A percentile compares a stretch with the other conserved stretches of the same genome.
These are phyloP conservation scores for Drosophila serrata DNA, from an alignment of 1,140 invertebrate genomes.

Conservation along the genomic window DNA sequence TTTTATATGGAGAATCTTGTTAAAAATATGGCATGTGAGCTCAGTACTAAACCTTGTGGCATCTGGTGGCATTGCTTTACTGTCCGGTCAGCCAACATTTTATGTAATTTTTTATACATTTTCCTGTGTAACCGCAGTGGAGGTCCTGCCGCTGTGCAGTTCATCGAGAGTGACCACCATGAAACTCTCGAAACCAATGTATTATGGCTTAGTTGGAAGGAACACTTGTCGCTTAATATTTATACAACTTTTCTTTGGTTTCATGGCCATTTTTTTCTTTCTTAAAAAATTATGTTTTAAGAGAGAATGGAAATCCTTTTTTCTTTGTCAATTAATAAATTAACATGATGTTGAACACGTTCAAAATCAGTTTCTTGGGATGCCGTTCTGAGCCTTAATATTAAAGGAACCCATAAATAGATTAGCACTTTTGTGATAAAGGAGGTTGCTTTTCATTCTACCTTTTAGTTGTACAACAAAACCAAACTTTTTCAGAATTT, in stretches of 20 bases:
- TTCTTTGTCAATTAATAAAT: background rate
- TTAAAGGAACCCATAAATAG: background rate
- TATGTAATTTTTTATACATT: background rate
- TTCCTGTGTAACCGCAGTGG: background rate
- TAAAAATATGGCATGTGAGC: too few relatives aligned
- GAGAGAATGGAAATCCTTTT: background rate
- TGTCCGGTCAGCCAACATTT: background rate
- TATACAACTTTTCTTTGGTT: background rate
- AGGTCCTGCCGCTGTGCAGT: background rate
- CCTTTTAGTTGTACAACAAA: background rate
- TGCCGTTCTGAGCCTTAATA: background rate
- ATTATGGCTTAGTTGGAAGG: background rate
- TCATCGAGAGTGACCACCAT: background rate
- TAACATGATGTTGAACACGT: background rate
- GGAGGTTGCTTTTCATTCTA: background rate
- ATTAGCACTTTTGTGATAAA: background rate
- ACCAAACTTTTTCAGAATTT: too few relatives aligned
- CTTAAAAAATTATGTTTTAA: background rate
- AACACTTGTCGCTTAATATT: background rate
- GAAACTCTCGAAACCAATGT: slow-evolving; percentile 1
- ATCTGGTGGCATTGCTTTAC: background rate
- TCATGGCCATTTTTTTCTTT: background rate
- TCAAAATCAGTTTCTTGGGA: background rate
- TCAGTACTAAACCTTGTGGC: background rate
- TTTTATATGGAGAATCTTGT: background rate